Base-by-base conservation (phyloP, 2,113 vertebrate species). In the Rhinogobius similis region DNA sequence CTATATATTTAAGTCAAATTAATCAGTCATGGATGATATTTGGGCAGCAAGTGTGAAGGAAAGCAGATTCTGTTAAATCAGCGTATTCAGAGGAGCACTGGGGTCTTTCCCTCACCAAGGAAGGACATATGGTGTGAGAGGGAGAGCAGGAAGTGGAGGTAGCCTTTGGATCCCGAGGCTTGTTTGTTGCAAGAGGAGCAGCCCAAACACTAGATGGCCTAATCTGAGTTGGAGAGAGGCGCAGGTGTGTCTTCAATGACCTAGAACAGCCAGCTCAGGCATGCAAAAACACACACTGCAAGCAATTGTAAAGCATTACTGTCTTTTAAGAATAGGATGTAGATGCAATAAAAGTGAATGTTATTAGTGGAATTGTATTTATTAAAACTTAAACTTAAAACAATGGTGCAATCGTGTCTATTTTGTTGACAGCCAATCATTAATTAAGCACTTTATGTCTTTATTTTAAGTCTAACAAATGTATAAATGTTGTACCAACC, bases 191-290 rank as follows among this genome's bases (percentile, higher is more conserved):
- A 68, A 78, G 65, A 63, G 48, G 68, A 79, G 68, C 79, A 79
- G 77, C 79, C 77, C 78, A 88, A 73, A 62, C 38, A 2, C 72
- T 72, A 55, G 59, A 87, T 77, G 78, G 67, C 72, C 39, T 20
- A 38, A 65, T 64, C 75, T 75, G 72, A 80, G 77, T 79, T 75
- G 79, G 63, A 83, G 53, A 46, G 44, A 70, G 76, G 46, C 84
- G 82, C 90, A 92, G 90, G 89, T 93, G 90, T 87, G 78, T 88
- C 77, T 77, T 78, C 73, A 76, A 65, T 90, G 89, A 92, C 90
- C 88, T 87, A 81, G 82, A 91, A 88, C 67, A 85, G 76, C 48
- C 52, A 69, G 41, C 76, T 82, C 53, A 84, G 80, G 68, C 72
- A 77, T 62, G 65, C 77, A 72, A 56, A 76, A 78, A 83, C 69